These are phyloP conservation scores for Catharus bicknelli DNA, from an alignment of 2,113 vertebrate species.

Conservation along the genomic window DNA sequence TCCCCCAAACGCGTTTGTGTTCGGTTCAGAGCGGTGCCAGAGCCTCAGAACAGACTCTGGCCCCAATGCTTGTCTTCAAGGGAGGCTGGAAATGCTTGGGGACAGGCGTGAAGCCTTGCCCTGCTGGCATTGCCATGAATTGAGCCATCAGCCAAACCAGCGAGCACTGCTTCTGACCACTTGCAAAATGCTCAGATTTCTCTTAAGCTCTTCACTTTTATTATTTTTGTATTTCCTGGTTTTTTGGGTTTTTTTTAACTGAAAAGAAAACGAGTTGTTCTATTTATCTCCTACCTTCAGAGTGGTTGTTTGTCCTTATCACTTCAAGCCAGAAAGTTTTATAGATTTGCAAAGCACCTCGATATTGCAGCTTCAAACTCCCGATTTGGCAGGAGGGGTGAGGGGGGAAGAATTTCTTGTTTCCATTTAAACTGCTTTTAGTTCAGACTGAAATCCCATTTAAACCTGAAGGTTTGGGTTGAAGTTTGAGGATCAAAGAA, in stretches of 20 bases:
- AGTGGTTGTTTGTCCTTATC: conserved; percentile 78
- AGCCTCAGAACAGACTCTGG: neutral
- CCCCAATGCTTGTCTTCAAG: neutral
- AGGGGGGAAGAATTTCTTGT: neutral
- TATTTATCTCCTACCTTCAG: conserved; percentile 78
- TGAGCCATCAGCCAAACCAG: neutral
- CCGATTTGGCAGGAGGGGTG: neutral
- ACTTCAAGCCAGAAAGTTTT: conserved; percentile 74
- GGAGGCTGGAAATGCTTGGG: neutral
- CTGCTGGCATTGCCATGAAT: neutral
- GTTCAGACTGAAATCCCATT: conserved; percentile 56
- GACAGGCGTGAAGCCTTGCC: neutral
- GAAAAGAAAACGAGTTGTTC: conserved; percentile 23
- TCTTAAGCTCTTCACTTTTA: neutral
- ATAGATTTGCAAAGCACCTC: conserved; percentile 65
- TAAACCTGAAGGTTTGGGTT: conserved; percentile 46
- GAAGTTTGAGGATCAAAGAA: conserved; percentile 57
- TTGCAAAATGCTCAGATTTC: neutral
- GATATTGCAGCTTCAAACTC: conserved; percentile 59
- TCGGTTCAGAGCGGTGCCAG: neutral
- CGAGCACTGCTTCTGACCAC: neutral
- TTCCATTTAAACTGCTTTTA: conserved; percentile 55
- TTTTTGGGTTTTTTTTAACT: neutral
- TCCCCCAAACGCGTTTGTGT: neutral
- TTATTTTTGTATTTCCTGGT: neutral